These are phyloP conservation scores for Isichthys henryi DNA, from an alignment of 2,113 vertebrate species.

Conservation along the genomic window DNA sequence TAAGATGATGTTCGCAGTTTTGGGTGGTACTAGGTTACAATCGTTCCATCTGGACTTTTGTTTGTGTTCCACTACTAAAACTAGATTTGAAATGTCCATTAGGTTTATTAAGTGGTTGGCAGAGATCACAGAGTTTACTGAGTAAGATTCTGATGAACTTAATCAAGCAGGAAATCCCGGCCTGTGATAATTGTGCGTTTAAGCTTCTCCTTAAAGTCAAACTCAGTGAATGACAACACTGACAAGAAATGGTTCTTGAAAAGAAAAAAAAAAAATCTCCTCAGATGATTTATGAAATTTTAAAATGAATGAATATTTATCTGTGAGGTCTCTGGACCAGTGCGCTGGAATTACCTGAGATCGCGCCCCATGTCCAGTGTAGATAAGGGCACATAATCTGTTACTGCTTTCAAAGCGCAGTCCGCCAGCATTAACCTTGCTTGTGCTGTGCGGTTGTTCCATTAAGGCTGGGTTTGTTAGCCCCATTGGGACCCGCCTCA, in stretches of 20 bases:
- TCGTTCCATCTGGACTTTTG: slow-evolving; percentile 3
- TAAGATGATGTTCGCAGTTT: background rate
- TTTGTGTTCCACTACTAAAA: slow-evolving; percentile 8
- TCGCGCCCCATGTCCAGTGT: background rate
- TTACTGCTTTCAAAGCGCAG: background rate
- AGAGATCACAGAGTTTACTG: slow-evolving; percentile 28
- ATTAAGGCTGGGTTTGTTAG: background rate
- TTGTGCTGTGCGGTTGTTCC: background rate
- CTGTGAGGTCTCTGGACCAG: background rate
- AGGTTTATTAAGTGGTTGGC: slow-evolving; percentile 35
- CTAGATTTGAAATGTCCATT: slow-evolving; percentile 17
- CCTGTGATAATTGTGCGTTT: slow-evolving; percentile 24
- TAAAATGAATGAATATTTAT: background rate
- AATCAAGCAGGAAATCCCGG: slow-evolving; percentile 24
- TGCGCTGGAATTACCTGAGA: background rate
- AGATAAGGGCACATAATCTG: background rate
- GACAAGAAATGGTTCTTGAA: background rate
- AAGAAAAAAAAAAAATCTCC: background rate
- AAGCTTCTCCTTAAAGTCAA: background rate
- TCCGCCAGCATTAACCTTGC: background rate
- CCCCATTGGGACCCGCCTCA: background rate
- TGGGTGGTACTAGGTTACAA: background rate
- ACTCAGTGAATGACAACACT: background rate
- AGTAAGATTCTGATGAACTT: slow-evolving; percentile 20
- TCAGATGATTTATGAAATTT: background rate